These are phyloP conservation scores for Drosophila repletoides DNA, from an alignment of 1,140 invertebrate species.

Conservation along the genomic window DNA sequence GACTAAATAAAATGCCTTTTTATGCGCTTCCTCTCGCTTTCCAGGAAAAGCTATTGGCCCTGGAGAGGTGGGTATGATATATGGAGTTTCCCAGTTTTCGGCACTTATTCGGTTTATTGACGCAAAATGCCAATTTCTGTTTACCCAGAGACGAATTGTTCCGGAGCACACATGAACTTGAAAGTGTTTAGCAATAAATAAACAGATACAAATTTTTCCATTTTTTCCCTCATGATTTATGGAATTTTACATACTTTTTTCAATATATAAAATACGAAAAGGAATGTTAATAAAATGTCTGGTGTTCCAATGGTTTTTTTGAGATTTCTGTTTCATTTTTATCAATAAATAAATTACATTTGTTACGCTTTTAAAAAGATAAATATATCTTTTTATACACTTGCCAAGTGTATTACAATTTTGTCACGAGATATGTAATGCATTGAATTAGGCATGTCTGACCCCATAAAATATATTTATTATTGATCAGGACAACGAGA, in stretches of 20 bases:
- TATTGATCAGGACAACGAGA: too few relatives aligned
- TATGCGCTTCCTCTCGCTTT: conserved; percentile 3
- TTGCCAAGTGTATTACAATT: too few relatives aligned
- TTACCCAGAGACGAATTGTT: conserved; percentile 38
- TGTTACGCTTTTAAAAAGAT: too few relatives aligned
- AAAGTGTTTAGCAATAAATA: conserved; percentile 68
- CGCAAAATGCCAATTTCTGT: conserved; percentile 70
- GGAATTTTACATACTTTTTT: conserved; percentile 40
- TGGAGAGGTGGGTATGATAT: conserved; percentile 8
- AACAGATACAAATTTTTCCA: conserved; percentile 27
- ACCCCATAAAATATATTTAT: too few relatives aligned
- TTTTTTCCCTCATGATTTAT: conserved; percentile 37
- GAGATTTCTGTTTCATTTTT: too few relatives aligned
- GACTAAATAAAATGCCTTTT: conserved; percentile 75
- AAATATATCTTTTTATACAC: too few relatives aligned
- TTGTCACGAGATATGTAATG: too few relatives aligned
- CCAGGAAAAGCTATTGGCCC: neutral
- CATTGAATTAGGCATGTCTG: too few relatives aligned
- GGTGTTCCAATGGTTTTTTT: conserved; percentile 8
- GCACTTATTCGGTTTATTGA: conserved; percentile 41
- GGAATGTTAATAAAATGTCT: conserved; percentile 16
- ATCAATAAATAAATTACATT: too few relatives aligned
- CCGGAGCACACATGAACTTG: conserved; percentile 15
- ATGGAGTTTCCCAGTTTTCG: neutral
- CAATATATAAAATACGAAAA: conserved; percentile 1